These are phyloP conservation scores for Andrena bucephala DNA, from an alignment of 2,888 invertebrate genomes.

Conservation along the genomic window DNA sequence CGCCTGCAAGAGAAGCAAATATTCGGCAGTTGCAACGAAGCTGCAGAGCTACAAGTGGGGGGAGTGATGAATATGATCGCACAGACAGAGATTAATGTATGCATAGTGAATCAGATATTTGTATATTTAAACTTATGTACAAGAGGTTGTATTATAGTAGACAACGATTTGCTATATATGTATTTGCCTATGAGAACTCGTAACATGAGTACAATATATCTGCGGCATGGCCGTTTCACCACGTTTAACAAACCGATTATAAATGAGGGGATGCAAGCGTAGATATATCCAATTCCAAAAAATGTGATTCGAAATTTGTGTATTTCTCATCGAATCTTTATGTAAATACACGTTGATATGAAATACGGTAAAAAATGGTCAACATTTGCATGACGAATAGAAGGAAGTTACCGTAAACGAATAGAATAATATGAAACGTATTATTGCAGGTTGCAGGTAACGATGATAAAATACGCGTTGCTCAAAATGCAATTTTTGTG, in stretches of 20 bases:
- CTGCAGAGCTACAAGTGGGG: not conserved
- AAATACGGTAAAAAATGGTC: not conserved
- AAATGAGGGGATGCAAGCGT: slow-evolving; percentile 8
- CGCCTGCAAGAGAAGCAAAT: too few species aligned
- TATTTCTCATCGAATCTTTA: not conserved
- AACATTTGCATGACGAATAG: not conserved
- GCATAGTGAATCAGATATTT: slow-evolving; percentile 49
- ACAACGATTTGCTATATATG: slow-evolving; percentile 49
- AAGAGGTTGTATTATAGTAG: slow-evolving; percentile 46
- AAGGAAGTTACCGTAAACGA: not conserved
- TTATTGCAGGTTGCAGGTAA: not conserved
- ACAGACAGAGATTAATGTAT: slow-evolving; percentile 9
- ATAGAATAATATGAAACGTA: not conserved
- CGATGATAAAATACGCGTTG: not conserved
- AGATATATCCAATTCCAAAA: slow-evolving; percentile 17
- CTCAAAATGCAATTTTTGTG: not conserved
- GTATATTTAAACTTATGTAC: slow-evolving; percentile 62
- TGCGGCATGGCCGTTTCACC: not conserved
- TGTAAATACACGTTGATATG: not conserved
- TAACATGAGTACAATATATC: slow-evolving; percentile 38
- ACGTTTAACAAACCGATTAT: slow-evolving; percentile 32
- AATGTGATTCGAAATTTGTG: slow-evolving; percentile 5
- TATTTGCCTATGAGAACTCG: slow-evolving; percentile 48
- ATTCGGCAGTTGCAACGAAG: too few species aligned
- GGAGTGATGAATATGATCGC: not conserved